phyloP scores from a whole-genome alignment of 2,113 vertebrate species.

The Scytalopus superciliaris region DNA sequence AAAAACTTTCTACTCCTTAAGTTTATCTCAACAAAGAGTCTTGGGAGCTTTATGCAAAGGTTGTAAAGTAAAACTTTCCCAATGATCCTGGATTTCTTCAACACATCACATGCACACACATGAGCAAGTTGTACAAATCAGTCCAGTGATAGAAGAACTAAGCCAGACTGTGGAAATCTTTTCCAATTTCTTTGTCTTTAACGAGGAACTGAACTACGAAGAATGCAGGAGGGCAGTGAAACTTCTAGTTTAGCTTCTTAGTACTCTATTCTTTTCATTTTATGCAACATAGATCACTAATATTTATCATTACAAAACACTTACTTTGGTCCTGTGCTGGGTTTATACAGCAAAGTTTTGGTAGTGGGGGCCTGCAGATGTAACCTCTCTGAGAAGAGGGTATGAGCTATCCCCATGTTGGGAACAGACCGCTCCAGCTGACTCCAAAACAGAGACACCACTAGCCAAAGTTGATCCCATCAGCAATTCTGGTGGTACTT shows the following conservation, averaged over 20 bases:
- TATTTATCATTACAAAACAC: background rate
- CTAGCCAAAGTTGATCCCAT: background rate
- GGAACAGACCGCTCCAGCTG: background rate
- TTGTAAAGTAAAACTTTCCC: background rate
- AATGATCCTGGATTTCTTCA: background rate
- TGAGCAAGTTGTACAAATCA: background rate
- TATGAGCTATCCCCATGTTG: background rate
- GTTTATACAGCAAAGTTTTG: background rate
- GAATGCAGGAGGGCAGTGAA: background rate
- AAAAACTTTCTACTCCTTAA: background rate
- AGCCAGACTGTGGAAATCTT: background rate
- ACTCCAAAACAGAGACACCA: fast-evolving
- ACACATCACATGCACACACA: background rate
- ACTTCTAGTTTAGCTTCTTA: background rate
- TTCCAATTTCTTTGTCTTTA: background rate
- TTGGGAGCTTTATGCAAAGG: background rate
- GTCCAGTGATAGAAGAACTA: background rate
- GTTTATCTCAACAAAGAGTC: background rate
- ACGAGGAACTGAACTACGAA: background rate
- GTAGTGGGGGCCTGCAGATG: fast-evolving
- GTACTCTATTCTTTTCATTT: background rate
- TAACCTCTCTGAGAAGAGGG: background rate
- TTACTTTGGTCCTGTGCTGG: background rate
- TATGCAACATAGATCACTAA: background rate
- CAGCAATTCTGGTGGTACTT: background rate